phyloP scores from a whole-genome alignment of 64 coral and sea anemone genomes.

The Trachythela sp. region DNA sequence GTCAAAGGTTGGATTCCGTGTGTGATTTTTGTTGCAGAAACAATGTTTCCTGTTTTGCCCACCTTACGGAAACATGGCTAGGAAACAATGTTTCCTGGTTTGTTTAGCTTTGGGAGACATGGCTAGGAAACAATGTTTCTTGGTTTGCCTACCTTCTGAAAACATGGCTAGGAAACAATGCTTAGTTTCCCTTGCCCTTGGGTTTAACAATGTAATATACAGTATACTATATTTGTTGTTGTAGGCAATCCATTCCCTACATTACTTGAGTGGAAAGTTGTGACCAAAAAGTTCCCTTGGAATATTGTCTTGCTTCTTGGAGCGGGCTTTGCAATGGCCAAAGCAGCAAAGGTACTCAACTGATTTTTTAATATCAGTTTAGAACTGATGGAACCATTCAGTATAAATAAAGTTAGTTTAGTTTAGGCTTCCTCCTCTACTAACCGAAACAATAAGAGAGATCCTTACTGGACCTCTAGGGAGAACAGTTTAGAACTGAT shows the following conservation, averaged over 20 bases:
- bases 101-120: no score
- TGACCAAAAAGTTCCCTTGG: conserved; percentile 73
- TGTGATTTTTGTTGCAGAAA: no score
- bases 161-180: no score
- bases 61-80: no score
- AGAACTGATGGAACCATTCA: not conserved
- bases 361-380: not conserved
- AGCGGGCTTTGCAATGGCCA: conserved; percentile 68
- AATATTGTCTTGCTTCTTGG: conserved; percentile 70
- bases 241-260: conserved; percentile 49
- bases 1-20: not conserved
- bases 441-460: no score
- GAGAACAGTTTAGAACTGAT: not conserved
- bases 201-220: no score
- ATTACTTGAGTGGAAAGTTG: conserved; percentile 60
- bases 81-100: no score
- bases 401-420: not conserved
- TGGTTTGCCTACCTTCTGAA: no score
- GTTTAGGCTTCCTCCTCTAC: no score
- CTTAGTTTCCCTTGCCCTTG: no score
- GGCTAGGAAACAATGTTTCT: no score
- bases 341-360: conserved; percentile 54
- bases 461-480: no score
- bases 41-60: not conserved
- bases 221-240: not conserved